A percentile compares a stretch with the other conserved stretches of the same genome.
These are phyloP conservation scores for Neogale vison DNA, from an alignment of 2,113 vertebrate species.

Conservation along the genomic window DNA sequence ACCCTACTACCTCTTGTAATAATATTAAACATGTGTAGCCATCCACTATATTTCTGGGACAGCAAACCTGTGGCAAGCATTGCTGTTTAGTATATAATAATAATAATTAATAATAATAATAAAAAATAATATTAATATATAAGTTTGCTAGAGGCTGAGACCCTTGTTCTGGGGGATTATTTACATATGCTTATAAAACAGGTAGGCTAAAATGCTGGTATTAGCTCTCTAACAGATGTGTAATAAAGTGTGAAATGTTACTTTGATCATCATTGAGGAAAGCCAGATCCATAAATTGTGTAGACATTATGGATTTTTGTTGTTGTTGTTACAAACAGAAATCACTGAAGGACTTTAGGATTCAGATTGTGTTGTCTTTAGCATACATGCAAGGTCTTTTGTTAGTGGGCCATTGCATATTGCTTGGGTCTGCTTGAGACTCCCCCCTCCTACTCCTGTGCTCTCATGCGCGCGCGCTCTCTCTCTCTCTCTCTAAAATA, in stretches of 20 bases:
- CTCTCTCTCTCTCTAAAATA: not conserved
- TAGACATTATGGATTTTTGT: not conserved
- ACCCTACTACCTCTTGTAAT: no score
- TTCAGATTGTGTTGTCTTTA: not conserved
- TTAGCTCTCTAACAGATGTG: not conserved
- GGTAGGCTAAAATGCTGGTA: not conserved
- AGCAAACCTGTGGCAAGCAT: no score
- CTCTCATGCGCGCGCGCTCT: no score
- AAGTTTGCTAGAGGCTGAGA: not conserved
- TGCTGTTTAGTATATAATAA: not conserved
- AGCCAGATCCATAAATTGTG: not conserved
- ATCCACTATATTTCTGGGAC: no score
- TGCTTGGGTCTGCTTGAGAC: not conserved
- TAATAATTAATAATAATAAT: no score
- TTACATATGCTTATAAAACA: not conserved
- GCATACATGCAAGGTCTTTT: not conserved
- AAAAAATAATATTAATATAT: not conserved
- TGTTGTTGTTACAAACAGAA: not conserved
- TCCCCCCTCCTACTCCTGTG: not conserved
- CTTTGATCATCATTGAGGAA: not conserved
- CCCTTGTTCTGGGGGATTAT: not conserved
- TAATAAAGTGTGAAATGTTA: constrained; percentile 34
- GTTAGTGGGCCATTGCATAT: not conserved
- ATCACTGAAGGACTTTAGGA: not conserved
- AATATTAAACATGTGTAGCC: no score